Evolutionary conservation across 2,113 vertebrate genomes (phyloP).

Genomic region (Oreochromis aureus): DNA sequence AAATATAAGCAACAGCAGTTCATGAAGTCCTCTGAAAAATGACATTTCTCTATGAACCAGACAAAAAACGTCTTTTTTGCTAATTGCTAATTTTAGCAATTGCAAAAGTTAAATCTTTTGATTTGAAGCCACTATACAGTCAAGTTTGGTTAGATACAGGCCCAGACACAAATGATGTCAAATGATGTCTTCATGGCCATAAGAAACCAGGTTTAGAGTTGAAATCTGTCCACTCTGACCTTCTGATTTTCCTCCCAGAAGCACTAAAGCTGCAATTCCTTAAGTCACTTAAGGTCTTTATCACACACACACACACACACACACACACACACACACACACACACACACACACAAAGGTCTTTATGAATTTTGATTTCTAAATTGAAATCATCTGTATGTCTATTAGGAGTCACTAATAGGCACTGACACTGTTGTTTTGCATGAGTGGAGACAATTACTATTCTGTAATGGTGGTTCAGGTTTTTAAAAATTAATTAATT

Average conservation of each 20-base stretch:
- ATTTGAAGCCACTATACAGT: not conserved
- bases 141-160: not conserved
- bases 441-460: not conserved
- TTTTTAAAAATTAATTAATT: fast-evolving
- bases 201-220: fast-evolving
- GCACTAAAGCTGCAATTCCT: not conserved
- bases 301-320: not conserved
- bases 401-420: not conserved
- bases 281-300: not conserved
- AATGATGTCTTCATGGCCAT: fast-evolving
- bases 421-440: not conserved
- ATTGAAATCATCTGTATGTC: not conserved
- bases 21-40: not conserved
- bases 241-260: not conserved
- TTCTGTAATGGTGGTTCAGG: not conserved
- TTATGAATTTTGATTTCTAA: not conserved
- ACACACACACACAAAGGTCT: not conserved
- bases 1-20: not conserved
- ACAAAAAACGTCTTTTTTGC: not conserved
- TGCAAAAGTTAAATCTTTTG: not conserved
- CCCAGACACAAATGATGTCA: not conserved
- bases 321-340: not conserved
- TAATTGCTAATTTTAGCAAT: fast-evolving
- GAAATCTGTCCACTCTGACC: not conserved
- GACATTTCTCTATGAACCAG: not conserved